Evolutionary conservation across 2,113 vertebrate genomes (phyloP), one percentile per base, ranked within the genome.

Genomic region (Pollachius pollachius): DNA sequence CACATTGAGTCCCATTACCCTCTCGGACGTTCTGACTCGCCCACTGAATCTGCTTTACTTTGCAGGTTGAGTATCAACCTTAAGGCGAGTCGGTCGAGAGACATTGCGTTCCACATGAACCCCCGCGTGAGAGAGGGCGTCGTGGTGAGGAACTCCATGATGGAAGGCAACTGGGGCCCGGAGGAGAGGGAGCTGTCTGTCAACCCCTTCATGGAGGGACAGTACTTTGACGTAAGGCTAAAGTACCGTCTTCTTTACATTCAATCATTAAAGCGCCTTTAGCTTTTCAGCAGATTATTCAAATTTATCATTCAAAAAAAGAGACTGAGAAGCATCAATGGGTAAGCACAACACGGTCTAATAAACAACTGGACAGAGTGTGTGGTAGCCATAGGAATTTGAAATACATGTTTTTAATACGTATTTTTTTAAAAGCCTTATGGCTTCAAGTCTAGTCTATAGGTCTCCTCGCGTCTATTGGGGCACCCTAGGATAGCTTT

Each of bases 181-280:
- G 93, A 95, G 79, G 94, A 96, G 30, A 74, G 71, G 15, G 84
- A 89, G 4, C 0, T 91, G 1, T 0, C 59, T 58, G 3, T 75
- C 62, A 94, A 89, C 84, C 94, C 94, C 0, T 96, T 96, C 68
- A 18, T 41, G 17, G 87, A 87, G 5, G 93, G 94, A 18, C 91
- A 93, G 74, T 94, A 89, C 89, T 96, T 96, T 65, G 94, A 96
- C 5, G 95, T 95, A 62, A 92, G 94, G 81, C 0, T 1, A 6
- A 12, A 59, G 30, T 34, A 5, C n/a, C 57, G 18, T 6, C 41
- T 11, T 0, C 63, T 62, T 15, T 64, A 37, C 37, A 5, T 57
- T 16, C 54, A 57, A 7, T 57, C 54, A 6, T 4, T 16, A 15
- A 13, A 13, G 52, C n/a, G 7, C 7, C 9, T 60, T 19, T 7